Evolutionary conservation across 2,888 invertebrate species (phyloP), one percentile per base, ranked within the genome.

Genomic region (Furcula furcula): DNA sequence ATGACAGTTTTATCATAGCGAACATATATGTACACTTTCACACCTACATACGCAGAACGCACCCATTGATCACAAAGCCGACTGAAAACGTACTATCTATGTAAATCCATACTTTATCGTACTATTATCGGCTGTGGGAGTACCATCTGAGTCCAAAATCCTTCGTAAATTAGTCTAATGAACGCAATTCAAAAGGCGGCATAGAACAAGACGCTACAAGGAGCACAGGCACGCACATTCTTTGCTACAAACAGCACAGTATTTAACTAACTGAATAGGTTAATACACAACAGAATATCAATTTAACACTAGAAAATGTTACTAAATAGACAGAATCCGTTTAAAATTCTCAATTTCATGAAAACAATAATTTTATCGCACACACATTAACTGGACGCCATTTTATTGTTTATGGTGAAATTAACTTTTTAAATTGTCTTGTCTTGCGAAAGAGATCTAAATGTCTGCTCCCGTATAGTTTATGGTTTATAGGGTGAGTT

Each of bases 321-420:
- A 42, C 46, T 55, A 47, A 46, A 45, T 35, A 31, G 16, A 40
- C 31, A 50, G 61, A 65, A 64, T 46, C 54, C 43, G 37, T 56
- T 43, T 63, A 64, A 53, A 67, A 65, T 55, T 52, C 39, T 40
- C 34, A 56, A 66, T 75, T 68, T 68, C 40, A 65, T 51, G 74
- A 84, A 85, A 86, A 87, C 84, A 86, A 84, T 83, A 74, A 78
- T 74, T 84, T 76, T 68, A 79, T 78, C 76, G 76, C 87, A 88
- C 87, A 88, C 87, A 88, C 88, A 83, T 87, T 85, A 88, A 83
- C 80, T 72, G 71, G 69, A 80, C 86, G 89, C 89, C 89, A 89
- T 89, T 86, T 89, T 89, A 78, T 85, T 89, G 78, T 85, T 83
- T 89, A 85, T 89, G 88, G 82, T 55, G 37, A 56, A 56, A 61